Evolutionary conservation across 2,888 invertebrate genomes (phyloP), one percentile per base, ranked within the genome.

Genomic region (Osmoderma eremita): DNA sequence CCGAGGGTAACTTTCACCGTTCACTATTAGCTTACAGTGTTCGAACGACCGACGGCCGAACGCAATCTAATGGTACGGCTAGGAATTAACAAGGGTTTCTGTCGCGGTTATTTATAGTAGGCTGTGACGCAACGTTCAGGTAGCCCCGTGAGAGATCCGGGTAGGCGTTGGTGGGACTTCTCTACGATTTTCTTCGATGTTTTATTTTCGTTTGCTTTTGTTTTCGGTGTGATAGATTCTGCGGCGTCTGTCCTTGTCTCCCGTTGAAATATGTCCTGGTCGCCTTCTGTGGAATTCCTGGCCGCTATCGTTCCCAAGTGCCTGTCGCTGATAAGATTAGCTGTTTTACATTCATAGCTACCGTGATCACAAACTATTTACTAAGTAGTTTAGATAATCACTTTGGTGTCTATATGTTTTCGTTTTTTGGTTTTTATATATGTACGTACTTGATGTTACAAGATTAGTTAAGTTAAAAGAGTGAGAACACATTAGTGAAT

Each of bases 51-150:
- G 20, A 73, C 73, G 73, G 74, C 72, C 71, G 65, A 75, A 75
- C 77, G 79, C 75, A 79, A 79, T 80, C 80, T 78, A 77, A 78
- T 80, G 79, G 76, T 73, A 78, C 75, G 2, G 74, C 75, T 73
- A 72, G 73, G 73, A 75, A 75, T 78, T 81, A 81, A 82, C 80
- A 82, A 81, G 81, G 82, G 81, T 81, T 79, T 78, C 79, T 81
- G 81, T 81, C 82, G 78, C 75, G 70, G 80, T 82, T 79, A 82
- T 82, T 81, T 82, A 82, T 81, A 76, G 78, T 76, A 75, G 78
- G 75, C 76, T 77, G 77, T 81, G 80, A 81, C 77, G 80, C 80
- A 81, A 81, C 80, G 80, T 81, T 80, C 82, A 81, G 81, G 81
- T 82, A 82, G 81, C 80, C 75, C 76, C 50, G 53, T 18, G 53